A percentile compares a stretch with the other conserved stretches of the same genome.
phyloP scores from a whole-genome alignment of 2,888 invertebrate species.

The Hipparchia semele region DNA sequence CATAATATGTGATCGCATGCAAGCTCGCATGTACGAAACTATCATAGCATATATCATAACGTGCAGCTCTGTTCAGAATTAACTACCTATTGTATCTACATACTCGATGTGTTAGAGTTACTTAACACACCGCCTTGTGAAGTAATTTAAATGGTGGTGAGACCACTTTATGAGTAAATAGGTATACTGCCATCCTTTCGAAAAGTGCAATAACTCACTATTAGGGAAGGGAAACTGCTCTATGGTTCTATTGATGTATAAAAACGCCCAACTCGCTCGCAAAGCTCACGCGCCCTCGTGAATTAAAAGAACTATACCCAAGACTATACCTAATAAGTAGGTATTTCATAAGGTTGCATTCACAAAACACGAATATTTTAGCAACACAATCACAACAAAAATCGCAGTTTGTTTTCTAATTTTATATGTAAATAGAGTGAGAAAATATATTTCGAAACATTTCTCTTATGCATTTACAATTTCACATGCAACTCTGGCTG shows the following conservation, averaged over 20 bases:
- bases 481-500: conserved; percentile 2
- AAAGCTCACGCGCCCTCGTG: too few species aligned
- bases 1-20: conserved; percentile 36
- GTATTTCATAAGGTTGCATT: not conserved
- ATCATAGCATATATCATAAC: conserved; percentile 32
- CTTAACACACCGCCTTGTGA: not conserved
- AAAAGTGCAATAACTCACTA: too few species aligned
- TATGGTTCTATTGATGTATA: too few species aligned
- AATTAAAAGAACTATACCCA: too few species aligned
- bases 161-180: too few species aligned
- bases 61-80: not conserved
- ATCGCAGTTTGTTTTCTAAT: not conserved
- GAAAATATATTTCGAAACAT: conserved; percentile 9
- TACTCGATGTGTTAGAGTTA: not conserved
- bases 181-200: too few species aligned
- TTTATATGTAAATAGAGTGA: conserved; percentile 4
- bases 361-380: conserved; percentile 4
- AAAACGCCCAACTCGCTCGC: too few species aligned
- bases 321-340: too few species aligned
- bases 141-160: too few species aligned
- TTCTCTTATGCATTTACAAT: conserved; percentile 10
- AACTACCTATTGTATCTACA: not conserved
- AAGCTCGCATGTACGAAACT: conserved; percentile 41
- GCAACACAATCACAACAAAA: not conserved
- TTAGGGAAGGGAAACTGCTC: too few species aligned